phyloP scores from a whole-genome alignment of 2,888 invertebrate species.

The Andrena chrysosceles region DNA sequence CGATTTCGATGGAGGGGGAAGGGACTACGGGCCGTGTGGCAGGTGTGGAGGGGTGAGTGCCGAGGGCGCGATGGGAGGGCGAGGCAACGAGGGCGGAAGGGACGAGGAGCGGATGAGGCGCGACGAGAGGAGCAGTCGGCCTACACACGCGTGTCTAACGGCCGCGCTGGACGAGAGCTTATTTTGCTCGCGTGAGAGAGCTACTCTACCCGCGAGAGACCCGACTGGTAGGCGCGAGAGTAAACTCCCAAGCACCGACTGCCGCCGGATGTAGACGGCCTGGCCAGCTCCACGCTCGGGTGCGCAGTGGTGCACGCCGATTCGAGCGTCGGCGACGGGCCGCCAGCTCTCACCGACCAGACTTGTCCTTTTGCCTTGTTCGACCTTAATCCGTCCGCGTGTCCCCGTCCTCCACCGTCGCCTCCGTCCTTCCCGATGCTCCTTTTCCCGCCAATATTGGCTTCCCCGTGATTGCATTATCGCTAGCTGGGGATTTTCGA shows the following conservation, averaged over 20 bases:
- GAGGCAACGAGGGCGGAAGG: constrained; percentile 63
- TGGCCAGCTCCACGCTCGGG: constrained; percentile 17
- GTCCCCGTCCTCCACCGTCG: not conserved
- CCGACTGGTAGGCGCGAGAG: constrained; percentile 40
- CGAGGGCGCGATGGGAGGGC: constrained; percentile 32
- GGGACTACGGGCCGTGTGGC: constrained; percentile 70
- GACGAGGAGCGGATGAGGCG: constrained; percentile 50
- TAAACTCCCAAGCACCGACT: constrained; percentile 27
- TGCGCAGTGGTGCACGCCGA: constrained; percentile 8
- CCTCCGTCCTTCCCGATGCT: not conserved
- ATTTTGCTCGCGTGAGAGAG: constrained; percentile 51
- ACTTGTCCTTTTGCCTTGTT: constrained; percentile 35
- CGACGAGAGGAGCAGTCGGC: constrained; percentile 67
- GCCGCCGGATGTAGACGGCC: constrained; percentile 24
- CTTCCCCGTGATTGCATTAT: constrained; percentile 35
- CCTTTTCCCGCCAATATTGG: constrained; percentile 42
- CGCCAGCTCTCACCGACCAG: not conserved
- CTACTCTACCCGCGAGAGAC: constrained; percentile 22
- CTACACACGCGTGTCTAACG: constrained; percentile 56
- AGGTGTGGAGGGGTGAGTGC: constrained; percentile 39
- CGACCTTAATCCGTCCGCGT: constrained; percentile 45
- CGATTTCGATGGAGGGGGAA: constrained; percentile 80
- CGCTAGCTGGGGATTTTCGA: constrained; percentile 24
- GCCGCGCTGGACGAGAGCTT: constrained; percentile 50
- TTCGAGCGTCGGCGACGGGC: not conserved